phyloP scores from a whole-genome alignment of 1,140 invertebrate species.

The Drosophila triauraria region DNA sequence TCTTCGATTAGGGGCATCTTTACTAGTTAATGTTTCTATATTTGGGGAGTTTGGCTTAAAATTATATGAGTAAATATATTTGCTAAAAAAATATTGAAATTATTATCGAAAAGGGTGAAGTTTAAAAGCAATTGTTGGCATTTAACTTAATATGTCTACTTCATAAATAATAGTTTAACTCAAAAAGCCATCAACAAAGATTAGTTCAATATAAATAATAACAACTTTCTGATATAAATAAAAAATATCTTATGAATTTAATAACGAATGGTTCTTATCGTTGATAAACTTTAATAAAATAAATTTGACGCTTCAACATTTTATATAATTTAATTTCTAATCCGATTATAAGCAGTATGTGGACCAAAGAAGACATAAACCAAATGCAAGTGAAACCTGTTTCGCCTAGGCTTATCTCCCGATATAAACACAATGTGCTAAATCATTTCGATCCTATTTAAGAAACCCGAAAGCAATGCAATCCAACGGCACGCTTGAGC shows the following conservation, averaged over 20 bases:
- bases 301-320: background rate
- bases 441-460: constrained; percentile 45
- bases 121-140: too few species aligned
- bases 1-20: background rate
- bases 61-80: background rate
- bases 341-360: constrained; percentile 10
- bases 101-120: too few species aligned
- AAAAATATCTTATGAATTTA: background rate
- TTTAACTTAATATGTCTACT: too few species aligned
- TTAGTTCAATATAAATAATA: too few species aligned
- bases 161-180: too few species aligned
- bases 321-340: constrained; percentile 8
- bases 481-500: constrained; percentile 34
- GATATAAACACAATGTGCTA: constrained; percentile 24
- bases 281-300: background rate
- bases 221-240: background rate
- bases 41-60: background rate
- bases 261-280: background rate
- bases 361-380: constrained; percentile 14
- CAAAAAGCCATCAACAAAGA: too few species aligned
- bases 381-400: constrained; percentile 1
- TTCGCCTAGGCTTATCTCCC: constrained; percentile 7
- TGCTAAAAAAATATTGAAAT: background rate
- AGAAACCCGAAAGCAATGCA: constrained; percentile 39
- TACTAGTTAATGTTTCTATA: background rate